Evolutionary conservation across 2,113 vertebrate genomes (phyloP), one percentile per base, ranked within the genome.

Genomic region (Steatornis caripensis): DNA sequence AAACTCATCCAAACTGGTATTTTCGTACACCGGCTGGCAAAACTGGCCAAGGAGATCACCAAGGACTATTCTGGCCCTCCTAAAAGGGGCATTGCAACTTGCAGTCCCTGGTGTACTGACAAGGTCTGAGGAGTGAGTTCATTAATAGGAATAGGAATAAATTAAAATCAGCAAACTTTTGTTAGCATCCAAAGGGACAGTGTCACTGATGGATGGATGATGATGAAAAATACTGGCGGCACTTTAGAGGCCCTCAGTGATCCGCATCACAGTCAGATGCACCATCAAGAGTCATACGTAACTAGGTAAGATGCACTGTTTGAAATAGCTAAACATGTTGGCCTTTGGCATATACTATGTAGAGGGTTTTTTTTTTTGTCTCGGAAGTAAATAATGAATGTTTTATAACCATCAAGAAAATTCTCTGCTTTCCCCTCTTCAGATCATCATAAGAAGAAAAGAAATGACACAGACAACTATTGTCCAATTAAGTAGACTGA

Each of bases 321-420:
- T 77, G 41, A 94, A 97, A 95, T 90, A 80, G 61, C 85, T 66
- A 90, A 89, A 41, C 62, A 53, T 36, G 39, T 9, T 48, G 32
- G 66, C 43, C 58, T 74, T 82, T 91, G 74, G 74, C 62, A 90
- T 96, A 94, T 92, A 93, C 51, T 88, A 48, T 29, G 30, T 75
- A 95, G 91, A 64, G 43, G 17, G 24, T 24, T 39, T 89, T 57
- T 80, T 58, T 92, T 97, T 92, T 91, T 4, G 15, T 79, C 91
- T 88, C 87, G 66, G 61, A 94, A 95, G 86, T 94, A 96, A 96
- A 90, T 92, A 95, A 92, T 66, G 66, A 6, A 87, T 54, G 5
- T 89, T 91, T 97, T 97, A 94, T 89, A 93, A 84, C 36, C 77
- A 93, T 90, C 29, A 85, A 97, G 96, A 85, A 97, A 97, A 94